These are phyloP conservation scores for Phodopus roborovskii DNA, from an alignment of 2,113 vertebrate species.

Conservation along the genomic window DNA sequence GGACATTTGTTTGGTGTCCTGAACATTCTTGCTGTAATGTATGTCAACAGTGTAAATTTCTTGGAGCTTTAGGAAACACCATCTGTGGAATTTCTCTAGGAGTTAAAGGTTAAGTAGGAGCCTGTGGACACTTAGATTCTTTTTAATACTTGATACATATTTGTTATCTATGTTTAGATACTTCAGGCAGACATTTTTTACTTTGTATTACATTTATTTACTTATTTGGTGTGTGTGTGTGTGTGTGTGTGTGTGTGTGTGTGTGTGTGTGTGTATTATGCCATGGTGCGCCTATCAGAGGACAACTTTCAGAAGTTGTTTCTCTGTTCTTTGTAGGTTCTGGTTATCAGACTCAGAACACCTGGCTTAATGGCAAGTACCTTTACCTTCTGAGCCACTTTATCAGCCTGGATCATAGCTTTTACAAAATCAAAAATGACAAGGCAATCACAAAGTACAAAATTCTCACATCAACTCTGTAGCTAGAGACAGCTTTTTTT, in stretches of 20 bases:
- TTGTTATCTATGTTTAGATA: neutral
- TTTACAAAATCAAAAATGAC: slow-evolving; percentile 21
- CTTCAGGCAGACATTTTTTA: neutral
- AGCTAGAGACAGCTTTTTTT: neutral
- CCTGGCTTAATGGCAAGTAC: neutral
- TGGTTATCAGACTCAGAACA: neutral
- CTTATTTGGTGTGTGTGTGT: neutral
- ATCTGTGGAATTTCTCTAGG: slow-evolving; percentile 4
- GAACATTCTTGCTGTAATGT: neutral
- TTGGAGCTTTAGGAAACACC: neutral
- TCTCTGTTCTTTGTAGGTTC: no score
- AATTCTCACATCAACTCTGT: neutral
- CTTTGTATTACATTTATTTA: neutral
- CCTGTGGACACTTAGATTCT: neutral
- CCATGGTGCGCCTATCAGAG: neutral
- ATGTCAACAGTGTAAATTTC: neutral
- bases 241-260: neutral
- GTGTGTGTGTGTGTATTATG: neutral
- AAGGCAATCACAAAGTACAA: neutral
- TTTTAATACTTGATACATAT: neutral
- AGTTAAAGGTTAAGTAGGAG: neutral
- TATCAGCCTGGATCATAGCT: neutral
- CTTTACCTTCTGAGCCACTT: no score
- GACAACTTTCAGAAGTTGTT: neutral
- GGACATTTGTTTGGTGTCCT: neutral